Base-by-base conservation (phyloP, 2,888 invertebrate species). In the Nomada flava region DNA sequence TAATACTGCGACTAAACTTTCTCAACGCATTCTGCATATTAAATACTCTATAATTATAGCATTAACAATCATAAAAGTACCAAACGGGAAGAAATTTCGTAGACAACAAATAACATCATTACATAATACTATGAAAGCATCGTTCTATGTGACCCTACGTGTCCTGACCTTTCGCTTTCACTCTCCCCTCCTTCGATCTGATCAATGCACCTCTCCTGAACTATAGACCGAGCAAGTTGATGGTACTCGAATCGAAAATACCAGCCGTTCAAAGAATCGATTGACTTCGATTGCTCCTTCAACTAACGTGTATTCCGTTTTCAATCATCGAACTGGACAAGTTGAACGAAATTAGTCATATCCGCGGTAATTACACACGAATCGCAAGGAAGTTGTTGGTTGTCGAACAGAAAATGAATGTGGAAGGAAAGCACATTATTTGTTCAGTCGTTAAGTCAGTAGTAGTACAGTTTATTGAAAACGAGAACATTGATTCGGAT, bases 91-190 rank as follows among this genome's bases (percentile, higher is more conserved):
- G 15, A 36, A 52, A 79, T 63, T 44, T 50, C 62, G 57, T n/a
- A 59, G 69, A 50, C 42, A 78, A 63, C 69, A n/a, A 67, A 81
- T 44, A 65, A 67, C 74, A 42, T 68, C 20, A 20, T 36, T 92
- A 89, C 83, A 84, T 89, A 91, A 92, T 83, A 79, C 36, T 80
- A 88, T 91, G 90, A 90, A 90, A 91, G 90, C 90, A 91, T 91
- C 92, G 90, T 92, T 91, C 86, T 87, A 87, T 87, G 84, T 90
- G 92, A 92, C 91, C 92, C 91, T 89, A 82, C 74, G 86, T 79
- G 87, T 90, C 89, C 89, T 92, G 93, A 93, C 93, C 93, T 93
- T 93, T 93, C 90, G 92, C 93, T 93, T 93, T 93, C 93, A 93
- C 93, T 93, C 92, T 89, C 86, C 85, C 89, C 70, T 7, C 69